A percentile compares a stretch with the other conserved stretches of the same genome.
Evolutionary conservation across 2,888 invertebrate species (phyloP).

Genomic region (Drosophila emarginata): DNA sequence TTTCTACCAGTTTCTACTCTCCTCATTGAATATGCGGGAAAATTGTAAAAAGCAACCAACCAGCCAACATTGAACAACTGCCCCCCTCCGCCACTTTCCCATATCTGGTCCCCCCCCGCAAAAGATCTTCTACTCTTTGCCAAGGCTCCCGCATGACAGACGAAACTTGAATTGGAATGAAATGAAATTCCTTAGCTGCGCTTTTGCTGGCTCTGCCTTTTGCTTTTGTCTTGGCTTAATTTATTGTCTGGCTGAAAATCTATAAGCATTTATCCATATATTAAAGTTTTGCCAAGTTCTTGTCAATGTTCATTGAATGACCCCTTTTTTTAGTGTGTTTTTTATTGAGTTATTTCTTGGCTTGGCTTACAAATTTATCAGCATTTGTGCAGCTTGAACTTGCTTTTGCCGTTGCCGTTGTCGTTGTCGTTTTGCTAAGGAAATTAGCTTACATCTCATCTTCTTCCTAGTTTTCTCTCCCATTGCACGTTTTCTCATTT

Average conservation of each 20-base stretch:
- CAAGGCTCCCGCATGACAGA: background rate
- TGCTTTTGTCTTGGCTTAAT: slow-evolving; percentile 41
- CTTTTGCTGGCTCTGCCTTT: slow-evolving; percentile 18
- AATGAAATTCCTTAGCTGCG: slow-evolving; percentile 60
- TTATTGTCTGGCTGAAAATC: slow-evolving; percentile 60
- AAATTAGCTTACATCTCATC: slow-evolving; percentile 56
- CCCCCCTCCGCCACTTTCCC: background rate
- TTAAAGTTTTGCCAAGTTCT: slow-evolving; percentile 73
- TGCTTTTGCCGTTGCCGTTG: slow-evolving; percentile 9
- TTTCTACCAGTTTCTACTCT: slow-evolving; percentile 60
- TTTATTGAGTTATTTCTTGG: slow-evolving; percentile 69
- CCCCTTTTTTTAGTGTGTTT: background rate
- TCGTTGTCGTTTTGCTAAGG: slow-evolving; percentile 20
- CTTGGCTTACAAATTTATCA: slow-evolving; percentile 54
- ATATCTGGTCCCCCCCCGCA: background rate
- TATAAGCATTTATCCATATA: slow-evolving; percentile 54
- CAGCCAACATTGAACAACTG: background rate
- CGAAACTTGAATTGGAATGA: slow-evolving; percentile 43
- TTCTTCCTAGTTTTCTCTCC: background rate
- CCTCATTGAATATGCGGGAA: slow-evolving; percentile 59
- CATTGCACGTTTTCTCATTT: slow-evolving; percentile 14
- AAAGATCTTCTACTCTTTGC: background rate
- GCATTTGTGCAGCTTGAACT: slow-evolving; percentile 41
- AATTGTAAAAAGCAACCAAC: slow-evolving; percentile 20
- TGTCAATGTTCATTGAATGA: slow-evolving; percentile 61